Conservation (phyloP, 2,797 vertebrate genomes). For the Botia almorhae region DNA sequence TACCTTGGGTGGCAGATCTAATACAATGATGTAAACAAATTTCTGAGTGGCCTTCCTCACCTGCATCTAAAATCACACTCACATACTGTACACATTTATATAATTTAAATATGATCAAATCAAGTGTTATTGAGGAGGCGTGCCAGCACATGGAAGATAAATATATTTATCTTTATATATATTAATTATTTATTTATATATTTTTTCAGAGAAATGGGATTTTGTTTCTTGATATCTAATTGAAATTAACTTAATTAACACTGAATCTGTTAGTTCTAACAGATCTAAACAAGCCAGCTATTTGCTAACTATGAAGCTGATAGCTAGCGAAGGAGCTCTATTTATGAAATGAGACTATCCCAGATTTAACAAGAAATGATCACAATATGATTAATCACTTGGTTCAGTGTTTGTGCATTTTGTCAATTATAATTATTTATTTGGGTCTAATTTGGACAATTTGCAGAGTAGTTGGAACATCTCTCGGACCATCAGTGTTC, state of each 20-base stretch:
- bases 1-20: constrained; percentile 2
- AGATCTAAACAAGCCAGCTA: not conserved
- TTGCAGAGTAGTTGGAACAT: not conserved
- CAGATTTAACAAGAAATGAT: not conserved
- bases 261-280: not conserved
- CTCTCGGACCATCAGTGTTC: not conserved
- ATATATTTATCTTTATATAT: too few species aligned
- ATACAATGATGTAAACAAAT: constrained; percentile 8
- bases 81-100: constrained; percentile 9
- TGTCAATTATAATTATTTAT: not conserved
- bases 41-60: not conserved
- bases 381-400: not conserved
- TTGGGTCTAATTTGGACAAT: not conserved
- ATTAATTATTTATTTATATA: too few species aligned
- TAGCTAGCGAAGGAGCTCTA: not conserved
- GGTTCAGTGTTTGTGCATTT: not conserved
- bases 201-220: not conserved
- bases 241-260: not conserved
- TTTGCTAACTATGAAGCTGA: not conserved
- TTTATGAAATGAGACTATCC: not conserved
- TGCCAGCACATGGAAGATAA: constrained; percentile 3
- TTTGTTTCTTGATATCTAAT: not conserved
- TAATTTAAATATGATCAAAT: constrained; percentile 13
- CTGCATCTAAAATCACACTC: constrained; percentile 8
- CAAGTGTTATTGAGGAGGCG: not conserved